Evolutionary conservation across 2,888 invertebrate species (phyloP), one percentile per base, ranked within the genome.

Genomic region (Heteropelma amictum): DNA sequence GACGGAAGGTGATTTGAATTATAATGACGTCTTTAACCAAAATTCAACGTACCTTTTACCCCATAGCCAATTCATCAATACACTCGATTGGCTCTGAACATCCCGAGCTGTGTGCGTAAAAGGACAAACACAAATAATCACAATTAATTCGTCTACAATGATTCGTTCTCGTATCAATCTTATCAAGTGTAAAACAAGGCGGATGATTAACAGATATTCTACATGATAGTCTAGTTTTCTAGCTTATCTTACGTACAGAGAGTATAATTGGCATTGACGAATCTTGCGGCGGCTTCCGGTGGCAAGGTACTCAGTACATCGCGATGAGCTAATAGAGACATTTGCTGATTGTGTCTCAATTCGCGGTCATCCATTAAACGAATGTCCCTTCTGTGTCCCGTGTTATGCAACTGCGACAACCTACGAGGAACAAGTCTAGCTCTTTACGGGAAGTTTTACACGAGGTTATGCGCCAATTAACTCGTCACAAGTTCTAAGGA

Each of bases 61-160:
- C 92, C 95, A 93, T 72, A 95, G 90, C 95, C 95, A 95, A 89
- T 95, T 95, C 78, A 95, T 89, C 54, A 96, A 92, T 76, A 94
- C 94, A 78, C 94, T 94, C 70, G 95, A 93, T 26, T 95, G 94
- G 86, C 95, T 95, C 88, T 95, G 95, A 56, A 93, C 93, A 85
- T 94, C 93, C 84, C 95, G 94, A 81, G 94, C 95, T 95, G 89
- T 68, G 91, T 92, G 81, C 70, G 83, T 83, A 82, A 80, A 81
- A 76, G 21, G n/a, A 35, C 12, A n/a, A n/a, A n/a, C n/a, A n/a
- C n/a, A n/a, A n/a, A n/a, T n/a, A n/a, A n/a, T n/a, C n/a, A n/a
- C n/a, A n/a, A n/a, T n/a, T n/a, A n/a, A n/a, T n/a, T n/a, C n/a
- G n/a, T n/a, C n/a, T n/a, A n/a, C n/a, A n/a, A n/a, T n/a, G n/a